phyloP scores from a whole-genome alignment of 2,113 vertebrate species.

The Thalassarche chlororhynchos region DNA sequence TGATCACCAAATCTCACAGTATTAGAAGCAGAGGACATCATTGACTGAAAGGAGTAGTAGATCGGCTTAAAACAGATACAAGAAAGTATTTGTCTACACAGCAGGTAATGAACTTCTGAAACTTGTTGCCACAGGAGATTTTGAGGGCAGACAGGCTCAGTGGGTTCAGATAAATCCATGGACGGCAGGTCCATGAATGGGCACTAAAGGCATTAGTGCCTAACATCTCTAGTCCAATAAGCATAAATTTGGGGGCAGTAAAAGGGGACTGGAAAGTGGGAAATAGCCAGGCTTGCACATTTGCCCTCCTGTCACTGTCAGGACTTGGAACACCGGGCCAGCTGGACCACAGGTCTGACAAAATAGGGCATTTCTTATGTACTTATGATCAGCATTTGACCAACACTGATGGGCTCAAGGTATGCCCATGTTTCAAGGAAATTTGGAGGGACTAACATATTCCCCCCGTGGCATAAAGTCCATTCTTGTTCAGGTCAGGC shows the following conservation, averaged over 20 bases:
- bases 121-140: not conserved
- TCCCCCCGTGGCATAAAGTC: not conserved
- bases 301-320: not conserved
- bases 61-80: not conserved
- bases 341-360: not conserved
- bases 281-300: not conserved
- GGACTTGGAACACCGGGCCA: not conserved
- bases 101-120: not conserved
- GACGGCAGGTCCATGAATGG: not conserved
- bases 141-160: not conserved
- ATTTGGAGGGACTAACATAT: not conserved
- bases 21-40: not conserved
- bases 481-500: not conserved
- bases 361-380: not conserved
- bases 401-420: not conserved
- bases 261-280: not conserved
- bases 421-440: not conserved
- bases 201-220: not conserved
- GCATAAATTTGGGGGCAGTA: not conserved
- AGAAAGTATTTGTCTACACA: not conserved
- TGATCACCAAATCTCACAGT: not conserved
- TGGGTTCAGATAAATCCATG: not conserved
- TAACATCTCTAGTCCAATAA: not conserved
- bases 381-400: not conserved
- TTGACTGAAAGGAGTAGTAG: not conserved